Base-by-base conservation (phyloP, 2,797 vertebrate genomes). In the Peromyscus aztecus region DNA sequence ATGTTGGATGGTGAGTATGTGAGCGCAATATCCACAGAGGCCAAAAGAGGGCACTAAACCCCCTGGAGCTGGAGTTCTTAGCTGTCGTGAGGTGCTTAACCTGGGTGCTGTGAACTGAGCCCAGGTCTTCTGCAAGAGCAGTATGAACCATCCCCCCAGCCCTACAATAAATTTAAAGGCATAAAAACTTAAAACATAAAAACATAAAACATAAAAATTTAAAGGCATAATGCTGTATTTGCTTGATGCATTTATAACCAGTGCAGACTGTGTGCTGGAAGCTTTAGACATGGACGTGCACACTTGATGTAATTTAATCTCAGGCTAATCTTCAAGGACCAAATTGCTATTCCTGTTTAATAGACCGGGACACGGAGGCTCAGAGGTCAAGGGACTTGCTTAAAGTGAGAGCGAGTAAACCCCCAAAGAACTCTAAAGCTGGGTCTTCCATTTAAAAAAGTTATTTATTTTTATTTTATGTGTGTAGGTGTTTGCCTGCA, bases 281-380 rank as follows among this genome's bases (percentile, higher is more conserved):
- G 82, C 13, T 83, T 92, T 65, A 77, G 82, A 31, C 77, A 49
- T 73, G 12, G 46, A 85, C 69, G 90, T 86, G 37, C 31, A 83
- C 24, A 17, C 67, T 92, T 94, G 34, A 81, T 75, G 84, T 81
- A 90, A 95, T 89, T 96, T 71, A 88, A 94, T 77, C 63, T 90
- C 63, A 93, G 94, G 81, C 46, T 63, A 59, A 37, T 4, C 37
- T 94, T 95, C 43, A 82, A 76, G 55, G 84, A 46, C 52, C 31
- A 95, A 90, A 17, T 67, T 88, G 78, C 31, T 93, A 69, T 40
- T 84, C n/a, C 75, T 93, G 2, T 86, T 86, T 83, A 67, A 82
- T 52, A 95, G 59, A 65, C 57, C 14, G 83, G 80, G 69, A 77
- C 57, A 24, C 3, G 49, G 69, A 93, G 13, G n/a, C 16, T 71